Conservation (phyloP, 2,888 invertebrate species). For the Agrotis exclamationis region DNA sequence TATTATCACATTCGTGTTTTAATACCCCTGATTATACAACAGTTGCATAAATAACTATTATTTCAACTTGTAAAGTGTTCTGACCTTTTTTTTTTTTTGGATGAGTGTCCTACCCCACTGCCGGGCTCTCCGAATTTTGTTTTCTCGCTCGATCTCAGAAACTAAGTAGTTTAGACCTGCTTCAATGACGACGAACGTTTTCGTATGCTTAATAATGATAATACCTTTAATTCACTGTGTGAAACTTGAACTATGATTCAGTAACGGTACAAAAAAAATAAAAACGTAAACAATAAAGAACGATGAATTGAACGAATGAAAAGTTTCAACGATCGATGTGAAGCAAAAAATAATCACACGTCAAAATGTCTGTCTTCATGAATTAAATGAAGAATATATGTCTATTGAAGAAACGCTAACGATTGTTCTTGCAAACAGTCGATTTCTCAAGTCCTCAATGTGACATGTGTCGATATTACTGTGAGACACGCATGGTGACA, state of each 20-base stretch:
- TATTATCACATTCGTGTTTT: no score
- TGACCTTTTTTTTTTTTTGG: background rate
- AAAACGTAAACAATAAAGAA: background rate
- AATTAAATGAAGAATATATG: slow-evolving; percentile 39
- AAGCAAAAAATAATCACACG: slow-evolving; percentile 29
- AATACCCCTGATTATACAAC: no score
- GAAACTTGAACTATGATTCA: background rate
- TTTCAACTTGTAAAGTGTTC: background rate
- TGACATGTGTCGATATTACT: slow-evolving; percentile 17
- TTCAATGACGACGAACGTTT: no score
- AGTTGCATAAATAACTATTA: no score
- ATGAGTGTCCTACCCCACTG: no score
- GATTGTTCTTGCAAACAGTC: slow-evolving; percentile 33
- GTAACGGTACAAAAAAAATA: background rate
- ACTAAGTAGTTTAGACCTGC: no score
- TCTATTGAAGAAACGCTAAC: slow-evolving; percentile 9
- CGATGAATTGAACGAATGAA: slow-evolving; percentile 8
- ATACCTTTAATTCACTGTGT: background rate
- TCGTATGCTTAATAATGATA: background rate
- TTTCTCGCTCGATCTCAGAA: no score
- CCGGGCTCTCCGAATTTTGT: no score
- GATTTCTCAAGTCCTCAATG: slow-evolving; percentile 28
- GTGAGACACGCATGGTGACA: slow-evolving; percentile 5
- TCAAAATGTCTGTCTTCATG: slow-evolving; percentile 30
- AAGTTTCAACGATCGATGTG: slow-evolving; percentile 1